Conservation (phyloP, 2,113 vertebrate genomes). For the Psittacula cyanocephala region DNA sequence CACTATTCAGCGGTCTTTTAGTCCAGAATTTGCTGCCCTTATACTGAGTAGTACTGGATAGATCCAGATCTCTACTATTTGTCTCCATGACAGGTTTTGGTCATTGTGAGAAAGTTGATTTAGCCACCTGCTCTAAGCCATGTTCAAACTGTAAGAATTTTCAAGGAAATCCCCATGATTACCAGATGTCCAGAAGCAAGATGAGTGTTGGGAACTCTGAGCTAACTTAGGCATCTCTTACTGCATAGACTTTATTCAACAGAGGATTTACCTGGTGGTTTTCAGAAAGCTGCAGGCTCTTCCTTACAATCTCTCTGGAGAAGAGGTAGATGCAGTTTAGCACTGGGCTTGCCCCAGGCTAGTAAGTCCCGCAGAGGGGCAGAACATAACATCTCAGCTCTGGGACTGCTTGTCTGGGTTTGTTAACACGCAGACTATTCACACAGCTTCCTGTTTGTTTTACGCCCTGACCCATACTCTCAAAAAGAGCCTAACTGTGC, state of each 20-base stretch:
- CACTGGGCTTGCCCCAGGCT: background rate
- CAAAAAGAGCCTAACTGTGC: background rate
- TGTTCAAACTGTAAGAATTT: background rate
- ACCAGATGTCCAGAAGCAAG: background rate
- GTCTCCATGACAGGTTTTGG: background rate
- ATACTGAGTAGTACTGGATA: background rate
- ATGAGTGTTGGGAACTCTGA: background rate
- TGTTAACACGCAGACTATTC: background rate
- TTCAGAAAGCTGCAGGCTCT: background rate
- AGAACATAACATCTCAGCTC: background rate
- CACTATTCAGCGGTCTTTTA: background rate
- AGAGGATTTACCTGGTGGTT: background rate
- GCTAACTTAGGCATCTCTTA: background rate
- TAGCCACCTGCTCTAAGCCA: background rate
- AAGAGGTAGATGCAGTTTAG: background rate
- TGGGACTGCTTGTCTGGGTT: background rate
- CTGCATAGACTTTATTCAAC: background rate
- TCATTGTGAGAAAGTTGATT: background rate
- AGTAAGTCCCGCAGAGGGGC: background rate
- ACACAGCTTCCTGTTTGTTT: background rate
- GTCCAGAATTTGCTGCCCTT: background rate
- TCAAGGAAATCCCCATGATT: background rate
- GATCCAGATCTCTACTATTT: background rate
- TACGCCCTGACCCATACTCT: background rate
- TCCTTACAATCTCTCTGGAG: background rate